Base-by-base conservation (phyloP, 2,888 invertebrate genomes). In the Anthrax anthrax region DNA sequence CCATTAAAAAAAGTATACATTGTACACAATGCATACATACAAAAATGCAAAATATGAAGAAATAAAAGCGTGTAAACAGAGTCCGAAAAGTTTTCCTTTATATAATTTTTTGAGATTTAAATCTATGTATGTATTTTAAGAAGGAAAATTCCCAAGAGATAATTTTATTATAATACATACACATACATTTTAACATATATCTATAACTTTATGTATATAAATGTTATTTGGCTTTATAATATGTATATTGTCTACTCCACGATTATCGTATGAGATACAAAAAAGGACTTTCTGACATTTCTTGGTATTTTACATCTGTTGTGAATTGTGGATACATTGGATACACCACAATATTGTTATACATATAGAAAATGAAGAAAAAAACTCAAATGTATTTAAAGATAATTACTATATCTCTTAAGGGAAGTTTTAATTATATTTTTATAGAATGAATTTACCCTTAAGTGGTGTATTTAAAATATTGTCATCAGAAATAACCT, bases 361-460 rank as follows among this genome's bases (percentile, higher is more conserved):
- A n/a, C n/a, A n/a, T n/a, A 23, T 6, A 23, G 29, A 32, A 32
- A 45, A 45, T 45, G 45, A 40, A 39, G 12, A 45, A 34, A 40
- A 40, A 40, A 50, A 46, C 50, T 50, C 48, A 48, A 46, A 50
- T 48, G 50, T 41, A 37, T 47, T 43, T 38, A 46, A 37, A 46
- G 50, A 50, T 50, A 50, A 50, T 50, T 50, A 50, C 47, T 48
- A 50, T 48, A 48, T 43, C 44, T 43, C 48, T 48, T 48, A 46
- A 50, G 44, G 48, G 48, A 42, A 42, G 50, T 50, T 50, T 50
- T 50, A 50, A 50, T 50, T 50, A 50, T 47, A 46, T 48, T 50
- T 50, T 50, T 50, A 50, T 46, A 42, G 46, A 18, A 29, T 42
- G 37, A 29, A 38, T 19, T 39, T 32, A 32, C 13, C 29, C 29